Conservation (phyloP, 1,140 invertebrate species). For the Trachelipus rathkii region DNA sequence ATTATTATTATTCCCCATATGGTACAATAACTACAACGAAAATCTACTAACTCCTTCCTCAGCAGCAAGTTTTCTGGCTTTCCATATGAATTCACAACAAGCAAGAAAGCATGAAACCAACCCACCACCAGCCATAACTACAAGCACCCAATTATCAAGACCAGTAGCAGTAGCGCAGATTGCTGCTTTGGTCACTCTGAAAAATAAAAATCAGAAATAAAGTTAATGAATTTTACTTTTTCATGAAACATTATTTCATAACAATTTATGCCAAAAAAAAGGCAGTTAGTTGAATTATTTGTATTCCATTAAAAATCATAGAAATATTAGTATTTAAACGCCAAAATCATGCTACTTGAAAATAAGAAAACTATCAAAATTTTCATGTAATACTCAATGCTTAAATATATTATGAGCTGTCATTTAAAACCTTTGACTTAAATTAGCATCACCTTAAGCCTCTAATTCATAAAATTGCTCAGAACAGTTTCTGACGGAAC, state of each 20-base stretch:
- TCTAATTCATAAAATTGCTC: too few species aligned
- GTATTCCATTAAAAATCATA: too few species aligned
- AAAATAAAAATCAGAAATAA: background rate
- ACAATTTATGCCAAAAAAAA: background rate
- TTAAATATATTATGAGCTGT: too few species aligned
- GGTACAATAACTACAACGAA: background rate
- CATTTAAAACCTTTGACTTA: too few species aligned
- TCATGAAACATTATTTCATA: background rate
- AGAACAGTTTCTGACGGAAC: too few species aligned
- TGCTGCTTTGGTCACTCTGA: constrained; percentile 29
- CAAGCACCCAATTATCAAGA: constrained; percentile 65
- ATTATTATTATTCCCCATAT: background rate
- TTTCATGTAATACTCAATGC: too few species aligned
- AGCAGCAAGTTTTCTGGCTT: constrained; percentile 49
- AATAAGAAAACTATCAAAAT: too few species aligned
- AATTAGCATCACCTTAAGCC: too few species aligned
- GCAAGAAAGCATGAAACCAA: constrained; percentile 49
- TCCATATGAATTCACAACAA: constrained; percentile 53
- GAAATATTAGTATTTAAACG: too few species aligned
- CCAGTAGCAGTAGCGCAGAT: constrained; percentile 51
- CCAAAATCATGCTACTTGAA: too few species aligned
- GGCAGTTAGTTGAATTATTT: too few species aligned
- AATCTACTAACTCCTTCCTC: constrained; percentile 46
- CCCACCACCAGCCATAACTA: constrained; percentile 56
- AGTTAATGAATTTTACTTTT: background rate